These are phyloP conservation scores for Caligus rogercresseyi DNA, from an alignment of 1,140 invertebrate genomes.

Conservation along the genomic window DNA sequence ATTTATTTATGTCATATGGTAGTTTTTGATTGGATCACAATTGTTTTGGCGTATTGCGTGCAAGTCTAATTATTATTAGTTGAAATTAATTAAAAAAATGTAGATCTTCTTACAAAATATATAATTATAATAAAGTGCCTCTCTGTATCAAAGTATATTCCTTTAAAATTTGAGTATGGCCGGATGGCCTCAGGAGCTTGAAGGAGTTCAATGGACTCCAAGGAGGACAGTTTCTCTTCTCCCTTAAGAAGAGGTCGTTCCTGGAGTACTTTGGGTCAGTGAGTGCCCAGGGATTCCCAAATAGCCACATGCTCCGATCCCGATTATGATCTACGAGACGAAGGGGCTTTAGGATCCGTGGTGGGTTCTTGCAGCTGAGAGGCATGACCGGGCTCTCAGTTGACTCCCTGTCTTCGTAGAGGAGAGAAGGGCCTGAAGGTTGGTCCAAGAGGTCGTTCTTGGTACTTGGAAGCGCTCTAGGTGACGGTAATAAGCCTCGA, in stretches of 20 bases:
- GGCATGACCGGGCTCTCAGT: background rate
- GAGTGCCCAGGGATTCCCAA: background rate
- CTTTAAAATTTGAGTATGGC: background rate
- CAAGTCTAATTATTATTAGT: too few species aligned
- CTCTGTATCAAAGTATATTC: background rate
- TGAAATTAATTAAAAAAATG: too few species aligned
- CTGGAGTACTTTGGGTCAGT: background rate
- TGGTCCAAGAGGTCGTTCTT: background rate
- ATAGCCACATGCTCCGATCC: background rate
- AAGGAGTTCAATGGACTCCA: background rate
- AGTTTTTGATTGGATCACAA: too few species aligned
- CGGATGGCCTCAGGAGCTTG: background rate
- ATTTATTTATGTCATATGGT: too few species aligned
- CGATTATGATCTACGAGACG: background rate
- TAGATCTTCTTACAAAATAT: background rate
- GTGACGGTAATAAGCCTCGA: conserved; percentile 1
- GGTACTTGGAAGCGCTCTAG: conserved; percentile 4
- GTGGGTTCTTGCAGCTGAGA: background rate
- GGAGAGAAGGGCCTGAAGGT: background rate
- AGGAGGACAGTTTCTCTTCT: background rate
- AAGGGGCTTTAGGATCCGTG: background rate
- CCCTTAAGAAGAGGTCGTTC: background rate
- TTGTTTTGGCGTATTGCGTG: too few species aligned
- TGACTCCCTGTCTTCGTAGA: background rate
- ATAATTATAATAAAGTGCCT: background rate